Evolutionary conservation across 2,797 vertebrate genomes (phyloP), one percentile per base, ranked within the genome.

Genomic region (Cercopithecus petaurista): DNA sequence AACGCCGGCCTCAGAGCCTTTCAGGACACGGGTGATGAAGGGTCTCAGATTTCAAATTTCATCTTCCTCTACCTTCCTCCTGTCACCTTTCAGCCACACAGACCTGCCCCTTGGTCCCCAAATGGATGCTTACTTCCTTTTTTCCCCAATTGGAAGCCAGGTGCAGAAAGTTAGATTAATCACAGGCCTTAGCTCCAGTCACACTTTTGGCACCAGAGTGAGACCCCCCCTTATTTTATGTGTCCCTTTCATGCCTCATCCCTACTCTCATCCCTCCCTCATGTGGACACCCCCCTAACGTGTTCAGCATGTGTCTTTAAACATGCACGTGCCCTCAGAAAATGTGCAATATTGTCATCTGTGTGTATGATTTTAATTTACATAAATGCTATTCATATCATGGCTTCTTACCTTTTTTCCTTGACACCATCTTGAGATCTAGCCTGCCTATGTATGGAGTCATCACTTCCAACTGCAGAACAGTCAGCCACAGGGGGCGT

Each of bases 351-450:
- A 87, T n/a, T 88, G 22, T 94, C 59, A 79, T 90, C n/a, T 48
- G n/a, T 21, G 6, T 26, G n/a, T 24, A 46, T 83, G 88, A 28
- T 83, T 96, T 93, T 36, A 89, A 97, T 80, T 90, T 97, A 61
- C 52, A 79, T 82, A 76, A 80, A 59, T 80, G 24, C 15, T 61
- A 75, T 43, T 73, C 57, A 73, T 86, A 55, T 41, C 19, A 55
- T 67, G 43, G 28, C 55, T 89, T 80, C 89, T 73, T 92, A 81
- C 50, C 21, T 19, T 94, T 95, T 67, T 33, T 82, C 50, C 46
- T 59, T 57, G 55, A 81, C 41, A n/a, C 64, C 57, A 14, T 76
- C 76, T 93, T 50, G 76, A 81, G 83, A 85, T 83, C 57, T 41
- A 79, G 43, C 41, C 41, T 92, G 46, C 48, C 7, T 4, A 5